Percentiles rank a stretch among this genome's conserved stretches.
Evolutionary conservation across 2,113 vertebrate species (phyloP).

Genomic region (Sebastes schlegelii): DNA sequence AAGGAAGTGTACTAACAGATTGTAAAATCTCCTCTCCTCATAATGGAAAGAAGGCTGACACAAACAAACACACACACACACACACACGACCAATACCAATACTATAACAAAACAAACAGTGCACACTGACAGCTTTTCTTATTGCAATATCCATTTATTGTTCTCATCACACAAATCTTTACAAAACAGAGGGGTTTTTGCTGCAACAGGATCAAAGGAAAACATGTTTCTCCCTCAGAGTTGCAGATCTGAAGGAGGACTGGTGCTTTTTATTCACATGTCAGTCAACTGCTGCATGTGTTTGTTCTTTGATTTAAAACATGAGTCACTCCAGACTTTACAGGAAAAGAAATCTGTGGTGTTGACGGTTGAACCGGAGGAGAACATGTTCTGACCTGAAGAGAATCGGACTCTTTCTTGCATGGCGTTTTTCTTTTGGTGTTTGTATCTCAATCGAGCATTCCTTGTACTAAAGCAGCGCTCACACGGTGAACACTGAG

Average conservation of each 20-base stretch:
- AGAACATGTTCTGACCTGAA: slow-evolving; percentile 11
- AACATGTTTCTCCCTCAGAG: slow-evolving; percentile 57
- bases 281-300: slow-evolving; percentile 44
- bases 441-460: slow-evolving; percentile 3
- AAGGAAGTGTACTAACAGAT: too few relatives aligned
- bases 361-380: slow-evolving; percentile 17
- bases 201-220: slow-evolving; percentile 70
- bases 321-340: slow-evolving; percentile 35
- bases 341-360: slow-evolving; percentile 24
- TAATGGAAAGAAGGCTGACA: too few relatives aligned
- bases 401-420: slow-evolving; percentile 8
- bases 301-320: slow-evolving; percentile 55
- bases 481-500: slow-evolving; percentile 34
- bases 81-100: neutral
- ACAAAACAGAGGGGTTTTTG: slow-evolving; percentile 76
- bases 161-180: slow-evolving; percentile 80
- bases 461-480: neutral
- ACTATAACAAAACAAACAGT: slow-evolving; percentile 28
- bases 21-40: neutral
- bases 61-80: neutral
- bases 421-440: slow-evolving; percentile 3
- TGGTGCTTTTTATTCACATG: slow-evolving; percentile 51
- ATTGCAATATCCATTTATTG: slow-evolving; percentile 83
- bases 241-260: slow-evolving; percentile 59
- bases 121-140: slow-evolving; percentile 42